Evolutionary conservation across 1,140 invertebrate species (phyloP), one percentile per base, ranked within the genome.

Genomic region (Neodiprion pinetum): DNA sequence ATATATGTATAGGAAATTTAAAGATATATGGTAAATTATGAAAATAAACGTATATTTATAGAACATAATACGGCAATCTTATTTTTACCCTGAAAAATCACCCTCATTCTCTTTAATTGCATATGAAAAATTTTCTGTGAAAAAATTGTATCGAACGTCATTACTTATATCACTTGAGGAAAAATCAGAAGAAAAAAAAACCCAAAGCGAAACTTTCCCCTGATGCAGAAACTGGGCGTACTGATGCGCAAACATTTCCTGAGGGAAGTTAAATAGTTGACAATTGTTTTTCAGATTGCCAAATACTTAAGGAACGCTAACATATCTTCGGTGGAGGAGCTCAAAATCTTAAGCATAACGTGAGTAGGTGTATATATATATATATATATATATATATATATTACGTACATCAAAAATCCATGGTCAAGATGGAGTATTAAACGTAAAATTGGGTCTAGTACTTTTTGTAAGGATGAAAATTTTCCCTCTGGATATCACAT

Each of bases 321-420:
- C 81, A 91, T 94, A 23, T 91, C 91, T 3, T 90, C 91, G 74
- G 90, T 92, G 77, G 92, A 92, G 80, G 92, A 93, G 80, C 87
- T 94, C 71, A 91, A 93, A 89, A 88, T 94, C 74, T 87, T 93
- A 76, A 93, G 91, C 79, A 90, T 93, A 79, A 92, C 91, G 92
- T 92, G 87, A 90, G 90, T 89, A 86, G 80, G 76, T 82, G 83
- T 73, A 80, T 73, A 71, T 75, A 71, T 72, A 5, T 40, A 40
- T 40, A 28, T 28, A 28, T 28, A 70, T 73, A 80, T 73, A 71
- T 75, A 71, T 72, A 5, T 40, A 40, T 40, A 40, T 40, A 40
- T 40, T 40, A 40, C 28, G 0, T 40, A 40, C 28, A 40, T 1
- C 28, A 40, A 40, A 40, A 3, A 40, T 40, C 28, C 28, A 40